Conservation (phyloP, 37 sponge, comb jelly and placozoan species). For the Halichondria panicea region DNA sequence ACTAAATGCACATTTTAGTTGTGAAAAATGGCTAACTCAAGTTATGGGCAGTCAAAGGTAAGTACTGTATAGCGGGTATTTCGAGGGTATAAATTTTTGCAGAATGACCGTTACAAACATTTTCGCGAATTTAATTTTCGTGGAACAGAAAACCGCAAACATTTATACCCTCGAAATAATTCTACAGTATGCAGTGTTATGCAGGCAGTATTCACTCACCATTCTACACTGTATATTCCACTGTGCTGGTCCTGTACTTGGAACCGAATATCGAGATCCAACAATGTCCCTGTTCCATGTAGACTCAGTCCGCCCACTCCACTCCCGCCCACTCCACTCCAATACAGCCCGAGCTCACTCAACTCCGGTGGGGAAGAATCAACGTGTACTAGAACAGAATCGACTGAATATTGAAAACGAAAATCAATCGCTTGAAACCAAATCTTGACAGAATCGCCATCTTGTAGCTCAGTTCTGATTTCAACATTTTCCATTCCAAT, state of each 20-base stretch:
- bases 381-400: slow-evolving; percentile 56
- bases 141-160: too few relatives aligned
- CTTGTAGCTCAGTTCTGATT: slow-evolving; percentile 4
- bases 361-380: slow-evolving; percentile 71
- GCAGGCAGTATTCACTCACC: too few relatives aligned
- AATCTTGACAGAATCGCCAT: slow-evolving; percentile 69
- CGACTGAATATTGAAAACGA: slow-evolving; percentile 13
- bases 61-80: too few relatives aligned
- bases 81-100: too few relatives aligned
- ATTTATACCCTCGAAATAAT: too few relatives aligned
- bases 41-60: too few relatives aligned
- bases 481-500: slow-evolving; percentile 40
- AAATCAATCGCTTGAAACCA: slow-evolving; percentile 76
- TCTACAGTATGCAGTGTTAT: too few relatives aligned
- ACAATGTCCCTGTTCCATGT: slow-evolving; percentile 38
- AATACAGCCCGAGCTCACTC: slow-evolving; percentile 43
- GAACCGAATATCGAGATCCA: slow-evolving; percentile 43
- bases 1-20: too few relatives aligned
- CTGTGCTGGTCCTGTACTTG: slow-evolving; percentile 61
- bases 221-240: slow-evolving; percentile 36
- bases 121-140: too few relatives aligned
- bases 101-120: too few relatives aligned
- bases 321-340: slow-evolving; percentile 25
- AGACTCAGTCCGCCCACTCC: slow-evolving; percentile 34
- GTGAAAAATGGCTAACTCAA: too few relatives aligned